phyloP scores from a whole-genome alignment of 2,113 vertebrate species.

The Pangasianodon gigas region DNA sequence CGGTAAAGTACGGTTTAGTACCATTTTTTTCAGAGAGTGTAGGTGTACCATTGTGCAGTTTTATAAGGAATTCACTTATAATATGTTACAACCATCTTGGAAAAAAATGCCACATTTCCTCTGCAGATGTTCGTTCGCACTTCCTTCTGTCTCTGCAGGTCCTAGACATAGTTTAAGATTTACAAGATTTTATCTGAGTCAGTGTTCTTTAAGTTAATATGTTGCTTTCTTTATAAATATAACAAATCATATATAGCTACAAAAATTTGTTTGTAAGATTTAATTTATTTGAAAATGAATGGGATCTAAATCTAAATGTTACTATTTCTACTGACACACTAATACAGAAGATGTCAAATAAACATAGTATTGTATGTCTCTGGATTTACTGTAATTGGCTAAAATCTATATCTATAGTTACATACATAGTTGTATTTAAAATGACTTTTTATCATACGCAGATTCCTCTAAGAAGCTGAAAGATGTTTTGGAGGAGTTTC shows the following conservation, averaged over 20 bases:
- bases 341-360: not conserved
- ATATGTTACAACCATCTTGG: not conserved
- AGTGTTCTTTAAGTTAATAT: not conserved
- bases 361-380: not conserved
- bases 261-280: not conserved
- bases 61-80: not conserved
- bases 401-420: not conserved
- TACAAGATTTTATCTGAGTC: not conserved
- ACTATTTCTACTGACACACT: not conserved
- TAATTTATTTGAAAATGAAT: not conserved
- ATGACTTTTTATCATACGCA: conserved; percentile 58
- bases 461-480: conserved; percentile 94
- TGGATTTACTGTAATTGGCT: not conserved
- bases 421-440: too few species aligned
- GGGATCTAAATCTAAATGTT: not conserved
- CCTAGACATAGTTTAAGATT: not conserved
- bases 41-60: not conserved
- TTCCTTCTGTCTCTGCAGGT: not conserved
- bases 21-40: too few species aligned
- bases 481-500: conserved; percentile 91
- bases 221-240: not conserved
- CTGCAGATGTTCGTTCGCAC: not conserved
- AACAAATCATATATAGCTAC: not conserved
- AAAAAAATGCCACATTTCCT: not conserved
- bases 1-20: not conserved